Evolutionary conservation across 2,797 vertebrate species (phyloP), one percentile per base, ranked within the genome.

Genomic region (Notamacropus eugenii): DNA sequence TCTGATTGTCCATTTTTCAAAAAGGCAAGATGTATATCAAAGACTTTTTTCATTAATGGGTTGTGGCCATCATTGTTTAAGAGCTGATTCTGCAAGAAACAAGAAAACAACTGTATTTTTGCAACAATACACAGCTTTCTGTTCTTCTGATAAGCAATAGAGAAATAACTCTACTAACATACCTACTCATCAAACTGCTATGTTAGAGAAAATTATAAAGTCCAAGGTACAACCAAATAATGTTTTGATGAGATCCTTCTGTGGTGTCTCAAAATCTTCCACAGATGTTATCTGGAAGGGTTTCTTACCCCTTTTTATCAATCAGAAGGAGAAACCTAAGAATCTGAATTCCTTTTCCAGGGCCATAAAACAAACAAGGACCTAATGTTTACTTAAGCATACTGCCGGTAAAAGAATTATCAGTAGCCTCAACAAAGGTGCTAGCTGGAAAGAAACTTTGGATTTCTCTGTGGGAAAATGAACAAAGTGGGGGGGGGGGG

Each of bases 1-100:
- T 99, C 99, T 5, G 99, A 99, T 92, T 99, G 99, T 56, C 99
- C 99, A 0, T 99, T 99, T 98, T 99, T 99, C 82, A 99, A 99
- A 98, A 99, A 99, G 95, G 99, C 99, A 92, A 99, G 99, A 97
- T 99, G 99, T 96, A 99, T 99, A 87, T 99, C 99, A 96, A 99
- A 99, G 90, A 99, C 99, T 97, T 99, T 99, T 98, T 99, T 99
- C 99, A 99, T 99, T 97, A 99, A 98, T 0, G 99, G 98, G 97
- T 99, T 99, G 98, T 99, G 99, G 57, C 99, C 99, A 0, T 99
- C 99, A 0, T 98, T 99, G 98, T 99, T 99, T 97, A 99, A 98
- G 97, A 99, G 99, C 97, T 99, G 99, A 95, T 97, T 99, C 99
- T 99, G 98, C 0, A 98, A 87, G 74, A 98, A 98, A 95, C 54